Percentiles rank a stretch among this genome's conserved stretches.
These are phyloP conservation scores for Pediacus dermestoides DNA, from an alignment of 2,888 invertebrate species.

Conservation along the genomic window DNA sequence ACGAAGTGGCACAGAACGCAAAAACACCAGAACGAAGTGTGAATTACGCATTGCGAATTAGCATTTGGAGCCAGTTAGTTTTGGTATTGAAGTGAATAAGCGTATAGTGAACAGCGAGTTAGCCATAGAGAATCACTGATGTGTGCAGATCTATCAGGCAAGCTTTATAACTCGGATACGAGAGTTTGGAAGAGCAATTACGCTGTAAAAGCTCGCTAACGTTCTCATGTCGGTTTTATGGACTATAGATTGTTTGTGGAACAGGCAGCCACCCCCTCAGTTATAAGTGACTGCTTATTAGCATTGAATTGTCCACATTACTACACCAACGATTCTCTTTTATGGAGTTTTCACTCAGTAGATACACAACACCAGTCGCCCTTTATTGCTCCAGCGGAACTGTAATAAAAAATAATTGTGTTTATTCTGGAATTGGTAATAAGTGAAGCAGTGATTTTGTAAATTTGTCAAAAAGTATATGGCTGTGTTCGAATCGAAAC, in stretches of 20 bases:
- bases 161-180: constrained; percentile 41
- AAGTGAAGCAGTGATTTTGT: too few relatives aligned
- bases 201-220: constrained; percentile 34
- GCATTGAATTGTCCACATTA: constrained; percentile 31
- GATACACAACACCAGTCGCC: too few relatives aligned
- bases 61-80: constrained; percentile 9
- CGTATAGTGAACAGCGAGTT: constrained; percentile 11
- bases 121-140: constrained; percentile 28
- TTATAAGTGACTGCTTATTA: constrained; percentile 38
- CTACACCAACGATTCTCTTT: constrained; percentile 25
- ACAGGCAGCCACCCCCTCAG: constrained; percentile 28
- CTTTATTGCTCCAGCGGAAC: too few relatives aligned
- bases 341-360: constrained; percentile 25
- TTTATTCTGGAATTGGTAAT: too few relatives aligned
- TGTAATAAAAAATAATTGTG: too few relatives aligned
- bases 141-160: constrained; percentile 31
- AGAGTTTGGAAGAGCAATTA: constrained; percentile 42
- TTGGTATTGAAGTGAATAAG: constrained; percentile 21
- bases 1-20: too few relatives aligned
- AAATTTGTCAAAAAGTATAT: too few relatives aligned
- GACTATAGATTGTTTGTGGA: constrained; percentile 28
- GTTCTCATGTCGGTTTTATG: constrained; percentile 36
- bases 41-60: too few relatives aligned
- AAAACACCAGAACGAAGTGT: too few relatives aligned
- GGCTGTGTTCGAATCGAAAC: too few relatives aligned